Conservation (phyloP, 2,113 vertebrate species). For the Mellivora capensis region DNA sequence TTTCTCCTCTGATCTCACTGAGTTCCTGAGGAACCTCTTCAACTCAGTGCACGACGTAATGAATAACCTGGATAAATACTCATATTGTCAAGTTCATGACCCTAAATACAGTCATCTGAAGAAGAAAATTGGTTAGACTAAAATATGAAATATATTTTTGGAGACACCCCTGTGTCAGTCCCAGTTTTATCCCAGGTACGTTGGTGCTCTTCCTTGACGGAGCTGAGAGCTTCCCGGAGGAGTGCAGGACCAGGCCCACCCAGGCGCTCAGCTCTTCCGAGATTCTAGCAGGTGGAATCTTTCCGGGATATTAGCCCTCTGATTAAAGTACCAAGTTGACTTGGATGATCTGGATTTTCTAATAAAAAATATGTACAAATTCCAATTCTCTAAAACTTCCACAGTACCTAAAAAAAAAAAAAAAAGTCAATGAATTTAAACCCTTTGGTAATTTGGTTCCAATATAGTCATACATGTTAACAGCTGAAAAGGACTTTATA, state of each 20-base stretch:
- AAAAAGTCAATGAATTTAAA: background rate
- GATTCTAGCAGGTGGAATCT: background rate
- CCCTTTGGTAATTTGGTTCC: constrained; percentile 16
- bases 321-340: background rate
- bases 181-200: background rate
- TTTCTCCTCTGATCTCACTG: background rate
- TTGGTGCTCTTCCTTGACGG: background rate
- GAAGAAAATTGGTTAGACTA: background rate
- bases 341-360: background rate
- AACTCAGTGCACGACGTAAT: background rate
- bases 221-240: background rate
- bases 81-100: background rate
- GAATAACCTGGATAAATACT: background rate
- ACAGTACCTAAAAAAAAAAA: background rate
- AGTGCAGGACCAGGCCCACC: rapidly evolving
- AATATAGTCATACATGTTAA: constrained; percentile 62
- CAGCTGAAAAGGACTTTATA: constrained; percentile 24
- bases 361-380: background rate
- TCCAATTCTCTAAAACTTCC: background rate
- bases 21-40: background rate
- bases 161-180: background rate
- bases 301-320: background rate
- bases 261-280: background rate
- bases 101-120: background rate
- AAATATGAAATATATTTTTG: background rate